Evolutionary conservation across 1,140 invertebrate species (phyloP), one percentile per base, ranked within the genome.

Genomic region (Aphelenchoides fujianensis): DNA sequence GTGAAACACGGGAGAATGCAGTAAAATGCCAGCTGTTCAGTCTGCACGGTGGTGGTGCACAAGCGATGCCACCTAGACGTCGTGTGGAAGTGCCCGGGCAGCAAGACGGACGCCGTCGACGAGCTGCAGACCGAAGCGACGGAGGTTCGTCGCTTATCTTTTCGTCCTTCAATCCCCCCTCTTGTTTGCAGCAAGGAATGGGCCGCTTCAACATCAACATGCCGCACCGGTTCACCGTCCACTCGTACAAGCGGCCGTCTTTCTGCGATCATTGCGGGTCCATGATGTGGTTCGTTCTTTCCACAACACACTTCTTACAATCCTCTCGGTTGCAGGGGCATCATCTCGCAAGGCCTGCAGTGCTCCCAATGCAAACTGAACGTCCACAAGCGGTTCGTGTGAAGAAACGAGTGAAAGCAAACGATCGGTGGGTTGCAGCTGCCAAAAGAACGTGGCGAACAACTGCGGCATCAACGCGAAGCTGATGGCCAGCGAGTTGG

Each of bases 391-490:
- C 89, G 81, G 67, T 82, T 69, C 19, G 30, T 71, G 36, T 1
- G n/a, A 1, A n/a, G 7, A 59, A 59, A 19, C 34, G n/a, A 68
- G 52, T 53, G 3, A 71, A 28, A 52, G 36, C 74, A 76, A 70
- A 70, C 37, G 16, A 16, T 63, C 23, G 12, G 5, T 78, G 5
- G 9, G 31, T 73, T 75, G 52, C 67, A 82, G 95, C 71, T 98
- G 96, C 85, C 91, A 97, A 86, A 95, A 94, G 87, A 98, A 98
- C 88, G 95, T 99, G 41, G 94, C 97, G 37, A 98, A 98, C 86
- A 98, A 96, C 86, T 99, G 97, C 87, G 95, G 97, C 76, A 95
- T 97, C 82, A 93, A 98, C 87, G 93, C 93, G 32, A 95, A 97
- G 85, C 89, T 92, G 84, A 91, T 98, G 91, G 94, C 93, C 0